Conservation (phyloP, 2,797 vertebrate species). For the Philypnodon macrostomus region DNA sequence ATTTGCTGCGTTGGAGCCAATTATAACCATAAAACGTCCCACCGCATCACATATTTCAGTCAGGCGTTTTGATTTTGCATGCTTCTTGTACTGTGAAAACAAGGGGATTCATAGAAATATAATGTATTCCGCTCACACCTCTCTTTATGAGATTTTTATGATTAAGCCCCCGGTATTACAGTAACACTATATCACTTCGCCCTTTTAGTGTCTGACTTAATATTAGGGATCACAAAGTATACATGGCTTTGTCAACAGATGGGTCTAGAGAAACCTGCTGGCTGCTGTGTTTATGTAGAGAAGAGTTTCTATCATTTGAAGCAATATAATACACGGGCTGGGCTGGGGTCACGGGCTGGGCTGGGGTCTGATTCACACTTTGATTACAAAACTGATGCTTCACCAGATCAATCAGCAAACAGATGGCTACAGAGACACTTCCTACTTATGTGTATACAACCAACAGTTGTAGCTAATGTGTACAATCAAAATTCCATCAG, state of each 20-base stretch:
- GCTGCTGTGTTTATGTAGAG: neutral
- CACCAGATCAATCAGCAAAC: too few species aligned
- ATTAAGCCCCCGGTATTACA: slow-evolving; percentile 14
- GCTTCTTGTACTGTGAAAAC: slow-evolving; percentile 28
- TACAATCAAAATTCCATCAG: too few species aligned
- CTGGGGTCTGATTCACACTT: too few species aligned
- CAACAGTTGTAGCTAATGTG: too few species aligned
- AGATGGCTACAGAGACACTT: too few species aligned
- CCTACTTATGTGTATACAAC: too few species aligned
- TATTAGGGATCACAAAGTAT: slow-evolving; percentile 25
- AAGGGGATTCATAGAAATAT: slow-evolving; percentile 22
- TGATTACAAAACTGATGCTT: too few species aligned
- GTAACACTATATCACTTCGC: slow-evolving; percentile 12
- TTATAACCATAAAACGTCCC: slow-evolving; percentile 24
- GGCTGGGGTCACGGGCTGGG: too few species aligned
- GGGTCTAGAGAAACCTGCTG: neutral
- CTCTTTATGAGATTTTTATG: slow-evolving; percentile 28
- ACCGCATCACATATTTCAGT: slow-evolving; percentile 40
- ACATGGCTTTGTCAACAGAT: neutral
- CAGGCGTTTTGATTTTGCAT: slow-evolving; percentile 15
- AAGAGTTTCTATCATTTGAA: too few species aligned
- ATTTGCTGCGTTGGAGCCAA: slow-evolving; percentile 33
- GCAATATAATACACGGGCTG: too few species aligned
- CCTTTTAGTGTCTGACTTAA: slow-evolving; percentile 14
- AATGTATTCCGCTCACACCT: slow-evolving; percentile 13